Percentiles rank a stretch among this genome's conserved stretches.
Conservation (phyloP, 2,113 vertebrate species). For the Pardalotus punctatus region DNA sequence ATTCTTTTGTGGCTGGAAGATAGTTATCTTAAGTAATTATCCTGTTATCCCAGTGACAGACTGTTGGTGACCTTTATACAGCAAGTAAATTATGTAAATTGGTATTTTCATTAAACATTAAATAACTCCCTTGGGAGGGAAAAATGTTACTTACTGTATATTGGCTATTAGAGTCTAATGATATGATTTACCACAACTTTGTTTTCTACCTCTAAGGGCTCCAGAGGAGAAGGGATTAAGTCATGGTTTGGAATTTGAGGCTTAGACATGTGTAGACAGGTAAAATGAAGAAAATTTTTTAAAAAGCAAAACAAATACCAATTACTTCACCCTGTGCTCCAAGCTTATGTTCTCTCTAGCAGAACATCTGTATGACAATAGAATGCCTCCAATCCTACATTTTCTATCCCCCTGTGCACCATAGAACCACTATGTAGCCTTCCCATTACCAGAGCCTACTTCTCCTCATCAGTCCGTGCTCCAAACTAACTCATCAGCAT, state of each 20-base stretch:
- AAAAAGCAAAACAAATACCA: not conserved
- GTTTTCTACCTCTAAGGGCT: slow-evolving; percentile 29
- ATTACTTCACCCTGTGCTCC: not conserved
- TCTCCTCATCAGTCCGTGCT: not conserved
- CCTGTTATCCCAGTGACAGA: slow-evolving; percentile 28
- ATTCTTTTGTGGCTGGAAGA: slow-evolving; percentile 20
- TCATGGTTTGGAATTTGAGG: slow-evolving; percentile 9
- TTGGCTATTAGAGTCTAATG: slow-evolving; percentile 37
- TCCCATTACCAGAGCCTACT: not conserved
- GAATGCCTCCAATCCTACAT: not conserved
- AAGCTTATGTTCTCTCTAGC: not conserved
- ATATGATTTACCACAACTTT: slow-evolving; percentile 42
- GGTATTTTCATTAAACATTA: slow-evolving; percentile 68
- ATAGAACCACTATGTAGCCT: not conserved
- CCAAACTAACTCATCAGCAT: not conserved
- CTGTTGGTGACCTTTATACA: slow-evolving; percentile 53
- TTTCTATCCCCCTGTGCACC: not conserved
- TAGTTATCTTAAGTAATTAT: slow-evolving; percentile 54
- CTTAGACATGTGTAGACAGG: not conserved
- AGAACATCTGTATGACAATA: not conserved
- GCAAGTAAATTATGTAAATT: slow-evolving; percentile 59
- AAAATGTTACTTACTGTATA: slow-evolving; percentile 29
- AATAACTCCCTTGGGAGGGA: slow-evolving; percentile 50
- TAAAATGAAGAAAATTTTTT: not conserved
- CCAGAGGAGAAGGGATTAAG: slow-evolving; percentile 31